Evolutionary conservation across 1,140 invertebrate species (phyloP), one percentile per base, ranked within the genome.

Genomic region (Drosophila jambulina): DNA sequence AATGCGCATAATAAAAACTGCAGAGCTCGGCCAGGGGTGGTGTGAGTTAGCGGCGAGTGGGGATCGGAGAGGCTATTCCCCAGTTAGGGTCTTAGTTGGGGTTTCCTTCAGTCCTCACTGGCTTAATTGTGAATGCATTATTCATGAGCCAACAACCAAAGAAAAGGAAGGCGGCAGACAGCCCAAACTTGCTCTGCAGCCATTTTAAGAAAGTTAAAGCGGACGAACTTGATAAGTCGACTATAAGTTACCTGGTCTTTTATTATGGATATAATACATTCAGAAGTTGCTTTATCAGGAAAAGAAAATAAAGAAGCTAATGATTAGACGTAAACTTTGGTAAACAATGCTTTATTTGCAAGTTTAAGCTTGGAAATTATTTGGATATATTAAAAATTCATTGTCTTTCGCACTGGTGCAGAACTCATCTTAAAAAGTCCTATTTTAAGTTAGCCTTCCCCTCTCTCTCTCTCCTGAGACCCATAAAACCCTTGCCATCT

Each of bases 91-190:
- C 68, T 53, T 76, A 51, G 53, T 59, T 54, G 58, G 69, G 69
- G 49, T 51, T 80, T 76, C 27, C 48, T 64, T 46, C 68, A 67
- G 63, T 60, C 78, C 78, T 68, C 59, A 80, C 77, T 78, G 64
- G 74, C 80, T 88, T 88, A 87, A 87, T 87, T 87, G 84, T 84
- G 84, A 90, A 88, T 87, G 80, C 84, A 87, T 87, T 87, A 87
- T 87, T 87, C 84, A 87, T 87, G 80, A 87, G 79, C 34, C 60
- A 72, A 61, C 57, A 78, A 54, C 51, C 58, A 57, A 79, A 61
- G 57, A 43, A 60, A 51, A 43, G 42, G 29, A 67, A 56, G 48
- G 38, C 49, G 62, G 29, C 40, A 48, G 38, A 84, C 58, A 61
- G 38, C 43, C 72, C 38, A 64, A 80, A 76, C 57, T 56, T 23